Conservation (phyloP, 2,113 vertebrate species). For the Girardinichthys multiradiatus region DNA sequence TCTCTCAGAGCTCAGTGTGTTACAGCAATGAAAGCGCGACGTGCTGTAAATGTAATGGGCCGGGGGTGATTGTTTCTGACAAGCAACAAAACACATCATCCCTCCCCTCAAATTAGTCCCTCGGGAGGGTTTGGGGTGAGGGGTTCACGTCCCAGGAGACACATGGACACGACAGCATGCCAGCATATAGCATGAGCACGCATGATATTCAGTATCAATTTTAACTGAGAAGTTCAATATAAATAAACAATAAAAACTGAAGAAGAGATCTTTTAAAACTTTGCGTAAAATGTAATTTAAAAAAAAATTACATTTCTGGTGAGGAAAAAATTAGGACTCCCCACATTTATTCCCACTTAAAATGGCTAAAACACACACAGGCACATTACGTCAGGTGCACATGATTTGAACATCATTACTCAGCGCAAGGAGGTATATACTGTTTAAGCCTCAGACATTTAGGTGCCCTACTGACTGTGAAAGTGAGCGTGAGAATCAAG, state of each 20-base stretch:
- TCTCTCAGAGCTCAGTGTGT: constrained; percentile 90
- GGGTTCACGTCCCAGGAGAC: constrained; percentile 94
- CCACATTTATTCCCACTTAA: background rate
- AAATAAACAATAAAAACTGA: background rate
- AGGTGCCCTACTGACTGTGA: no score
- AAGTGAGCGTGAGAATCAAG: background rate
- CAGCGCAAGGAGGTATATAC: background rate
- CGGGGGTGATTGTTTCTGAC: constrained; percentile 99
- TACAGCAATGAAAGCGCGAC: constrained; percentile 98
- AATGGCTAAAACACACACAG: background rate
- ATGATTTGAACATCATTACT: background rate
- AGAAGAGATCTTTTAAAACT: background rate
- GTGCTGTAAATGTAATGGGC: constrained; percentile 99
- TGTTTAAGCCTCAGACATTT: background rate
- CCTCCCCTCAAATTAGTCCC: constrained; percentile 99
- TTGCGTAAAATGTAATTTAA: background rate
- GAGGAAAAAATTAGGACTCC: background rate
- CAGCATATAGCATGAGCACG: constrained; percentile 49
- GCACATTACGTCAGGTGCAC: background rate
- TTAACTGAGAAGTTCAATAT: background rate
- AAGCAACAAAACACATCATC: constrained; percentile 99
- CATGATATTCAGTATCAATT: constrained; percentile 5
- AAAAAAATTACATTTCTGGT: background rate
- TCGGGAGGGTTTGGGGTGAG: constrained; percentile 84
- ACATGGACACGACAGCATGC: constrained; percentile 85